phyloP scores from a whole-genome alignment of 2,797 vertebrate genomes.

The Myotis daubentonii region DNA sequence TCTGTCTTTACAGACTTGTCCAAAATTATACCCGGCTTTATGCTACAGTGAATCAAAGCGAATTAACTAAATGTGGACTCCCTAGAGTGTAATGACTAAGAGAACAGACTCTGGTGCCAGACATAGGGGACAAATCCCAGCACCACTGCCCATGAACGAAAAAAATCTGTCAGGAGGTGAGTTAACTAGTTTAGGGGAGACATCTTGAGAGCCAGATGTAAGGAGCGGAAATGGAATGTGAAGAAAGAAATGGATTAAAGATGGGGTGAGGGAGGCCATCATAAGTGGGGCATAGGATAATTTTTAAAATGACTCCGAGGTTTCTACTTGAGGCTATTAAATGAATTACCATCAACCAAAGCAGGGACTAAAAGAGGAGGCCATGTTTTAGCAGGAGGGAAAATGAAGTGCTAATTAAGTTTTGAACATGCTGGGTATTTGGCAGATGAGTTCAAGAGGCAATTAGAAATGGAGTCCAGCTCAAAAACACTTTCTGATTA shows the following conservation, averaged over 20 bases:
- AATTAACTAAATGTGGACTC: not conserved
- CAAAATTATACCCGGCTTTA: not conserved
- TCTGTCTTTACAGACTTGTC: not conserved
- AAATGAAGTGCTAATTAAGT: not conserved
- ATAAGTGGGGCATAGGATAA: not conserved
- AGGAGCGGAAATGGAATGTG: not conserved
- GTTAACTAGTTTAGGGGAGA: not conserved
- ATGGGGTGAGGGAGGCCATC: not conserved
- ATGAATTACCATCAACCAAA: not conserved
- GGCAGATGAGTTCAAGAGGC: not conserved
- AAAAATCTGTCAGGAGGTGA: not conserved
- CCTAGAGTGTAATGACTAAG: not conserved
- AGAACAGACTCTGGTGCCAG: not conserved
- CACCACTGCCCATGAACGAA: not conserved
- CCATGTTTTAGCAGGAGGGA: not conserved
- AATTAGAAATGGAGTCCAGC: not conserved
- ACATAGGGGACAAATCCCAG: not conserved
- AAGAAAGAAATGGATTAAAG: not conserved
- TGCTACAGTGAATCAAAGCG: not conserved
- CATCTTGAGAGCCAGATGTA: not conserved
- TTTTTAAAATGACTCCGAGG: not conserved
- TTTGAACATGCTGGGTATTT: not conserved
- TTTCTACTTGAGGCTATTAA: not conserved
- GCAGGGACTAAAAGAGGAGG: not conserved
- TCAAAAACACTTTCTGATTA: not conserved